phyloP scores from a whole-genome alignment of 2,113 vertebrate species.

The Ochotona curzoniae region DNA sequence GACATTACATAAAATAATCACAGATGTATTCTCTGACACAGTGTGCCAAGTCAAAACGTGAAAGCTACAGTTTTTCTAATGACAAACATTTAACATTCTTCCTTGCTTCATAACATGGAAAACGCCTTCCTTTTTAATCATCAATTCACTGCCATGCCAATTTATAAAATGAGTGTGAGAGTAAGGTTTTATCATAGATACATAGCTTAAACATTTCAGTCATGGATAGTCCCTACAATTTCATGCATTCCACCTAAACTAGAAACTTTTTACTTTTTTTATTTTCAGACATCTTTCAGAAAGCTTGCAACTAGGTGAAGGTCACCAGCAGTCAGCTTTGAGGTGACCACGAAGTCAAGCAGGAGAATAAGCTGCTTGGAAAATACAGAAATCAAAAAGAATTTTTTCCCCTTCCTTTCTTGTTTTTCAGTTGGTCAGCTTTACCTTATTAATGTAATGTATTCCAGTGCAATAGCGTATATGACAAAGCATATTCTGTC shows the following conservation, averaged over 20 bases:
- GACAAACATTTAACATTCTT: neutral
- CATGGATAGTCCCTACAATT: neutral
- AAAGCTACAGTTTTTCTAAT: neutral
- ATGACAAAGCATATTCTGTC: conserved; percentile 54
- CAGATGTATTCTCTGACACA: neutral
- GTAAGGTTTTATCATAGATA: neutral
- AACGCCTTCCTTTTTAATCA: neutral
- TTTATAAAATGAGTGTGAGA: conserved; percentile 41
- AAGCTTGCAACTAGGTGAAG: conserved; percentile 48
- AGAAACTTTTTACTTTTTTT: conserved; percentile 37
- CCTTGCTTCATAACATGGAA: neutral
- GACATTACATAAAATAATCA: neutral
- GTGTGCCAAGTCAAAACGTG: neutral
- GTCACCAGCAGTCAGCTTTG: conserved; percentile 47
- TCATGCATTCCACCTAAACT: conserved; percentile 34
- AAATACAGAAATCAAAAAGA: conserved; percentile 59
- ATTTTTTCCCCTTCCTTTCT: conserved; percentile 47
- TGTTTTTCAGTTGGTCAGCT: conserved; percentile 51
- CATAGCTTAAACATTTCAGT: neutral
- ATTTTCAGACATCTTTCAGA: conserved; percentile 52
- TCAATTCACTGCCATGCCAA: neutral
- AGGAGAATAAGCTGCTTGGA: conserved; percentile 41
- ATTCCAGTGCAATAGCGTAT: conserved; percentile 39
- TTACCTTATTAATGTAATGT: conserved; percentile 55
- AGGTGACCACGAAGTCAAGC: conserved; percentile 51